phyloP scores from a whole-genome alignment of 2,888 invertebrate species.

The Drosophila neutralis region DNA sequence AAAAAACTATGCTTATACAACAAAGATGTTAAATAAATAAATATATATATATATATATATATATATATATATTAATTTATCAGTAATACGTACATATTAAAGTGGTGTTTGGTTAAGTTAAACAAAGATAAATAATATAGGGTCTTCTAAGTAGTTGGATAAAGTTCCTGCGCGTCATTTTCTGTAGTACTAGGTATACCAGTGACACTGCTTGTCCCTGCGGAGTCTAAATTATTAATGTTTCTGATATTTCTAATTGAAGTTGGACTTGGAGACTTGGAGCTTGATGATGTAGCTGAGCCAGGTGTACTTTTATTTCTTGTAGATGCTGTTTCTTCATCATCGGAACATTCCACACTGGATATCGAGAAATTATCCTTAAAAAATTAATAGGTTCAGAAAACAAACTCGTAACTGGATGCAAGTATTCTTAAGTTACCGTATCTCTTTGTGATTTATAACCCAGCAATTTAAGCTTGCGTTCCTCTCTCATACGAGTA shows the following conservation, averaged over 20 bases:
- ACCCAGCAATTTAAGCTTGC: slow-evolving; percentile 59
- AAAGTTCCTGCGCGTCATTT: slow-evolving; percentile 27
- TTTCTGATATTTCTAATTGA: slow-evolving; percentile 28
- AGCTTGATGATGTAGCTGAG: slow-evolving; percentile 15
- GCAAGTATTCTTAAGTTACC: slow-evolving; percentile 30
- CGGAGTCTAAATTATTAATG: slow-evolving; percentile 29
- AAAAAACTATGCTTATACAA: background rate
- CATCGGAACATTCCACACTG: slow-evolving; percentile 73
- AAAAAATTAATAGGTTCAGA: background rate
- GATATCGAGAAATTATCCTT: slow-evolving; percentile 59
- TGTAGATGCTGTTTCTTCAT: slow-evolving; percentile 57
- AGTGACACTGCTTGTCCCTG: slow-evolving; percentile 35
- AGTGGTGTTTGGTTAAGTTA: slow-evolving; percentile 41
- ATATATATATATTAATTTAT: slow-evolving; percentile 33
- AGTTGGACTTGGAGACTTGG: slow-evolving; percentile 27
- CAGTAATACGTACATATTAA: slow-evolving; percentile 48
- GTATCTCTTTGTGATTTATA: slow-evolving; percentile 37
- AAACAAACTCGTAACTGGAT: background rate
- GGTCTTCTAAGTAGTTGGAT: slow-evolving; percentile 38
- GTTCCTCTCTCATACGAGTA: slow-evolving; percentile 78
- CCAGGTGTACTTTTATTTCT: slow-evolving; percentile 15
- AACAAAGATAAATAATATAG: slow-evolving; percentile 29
- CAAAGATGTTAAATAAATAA: background rate
- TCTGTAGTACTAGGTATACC: slow-evolving; percentile 19
- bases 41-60: background rate